Conservation (phyloP, 2,113 vertebrate species). For the Pagrus major region DNA sequence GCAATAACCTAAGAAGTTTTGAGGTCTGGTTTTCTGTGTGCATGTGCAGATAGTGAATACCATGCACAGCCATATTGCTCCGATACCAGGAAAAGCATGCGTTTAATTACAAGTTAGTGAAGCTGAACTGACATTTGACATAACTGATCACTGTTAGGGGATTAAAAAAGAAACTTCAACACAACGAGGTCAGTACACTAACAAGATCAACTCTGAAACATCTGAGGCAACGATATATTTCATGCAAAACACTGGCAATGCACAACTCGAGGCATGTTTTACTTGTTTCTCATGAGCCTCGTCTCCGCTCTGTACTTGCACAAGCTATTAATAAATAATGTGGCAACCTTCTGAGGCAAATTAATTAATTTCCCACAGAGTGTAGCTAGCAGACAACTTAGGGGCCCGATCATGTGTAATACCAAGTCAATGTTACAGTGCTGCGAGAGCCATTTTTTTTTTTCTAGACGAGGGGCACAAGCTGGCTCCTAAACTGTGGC, state of each 20-base stretch:
- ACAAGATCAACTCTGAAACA: background rate
- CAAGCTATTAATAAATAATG: constrained; percentile 16
- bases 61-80: constrained; percentile 40
- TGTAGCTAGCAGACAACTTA: background rate
- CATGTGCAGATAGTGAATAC: constrained; percentile 9
- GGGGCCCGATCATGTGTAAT: constrained; percentile 12
- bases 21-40: constrained; percentile 22
- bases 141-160: background rate
- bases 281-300: constrained; percentile 32
- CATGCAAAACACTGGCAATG: constrained; percentile 39
- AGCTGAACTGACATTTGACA: constrained; percentile 7
- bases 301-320: constrained; percentile 39
- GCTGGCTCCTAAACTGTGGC: constrained; percentile 46
- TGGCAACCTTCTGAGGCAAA: background rate
- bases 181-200: background rate
- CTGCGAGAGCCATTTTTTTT: constrained; percentile 54
- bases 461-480: constrained; percentile 31
- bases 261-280: constrained; percentile 21
- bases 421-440: constrained; percentile 46
- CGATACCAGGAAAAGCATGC: constrained; percentile 40
- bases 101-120: constrained; percentile 55
- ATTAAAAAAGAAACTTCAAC: constrained; percentile 9
- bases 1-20: background rate
- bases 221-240: background rate
- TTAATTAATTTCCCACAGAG: background rate